Evolutionary conservation across 2,888 invertebrate genomes (phyloP).

Genomic region (Protula sp.): DNA sequence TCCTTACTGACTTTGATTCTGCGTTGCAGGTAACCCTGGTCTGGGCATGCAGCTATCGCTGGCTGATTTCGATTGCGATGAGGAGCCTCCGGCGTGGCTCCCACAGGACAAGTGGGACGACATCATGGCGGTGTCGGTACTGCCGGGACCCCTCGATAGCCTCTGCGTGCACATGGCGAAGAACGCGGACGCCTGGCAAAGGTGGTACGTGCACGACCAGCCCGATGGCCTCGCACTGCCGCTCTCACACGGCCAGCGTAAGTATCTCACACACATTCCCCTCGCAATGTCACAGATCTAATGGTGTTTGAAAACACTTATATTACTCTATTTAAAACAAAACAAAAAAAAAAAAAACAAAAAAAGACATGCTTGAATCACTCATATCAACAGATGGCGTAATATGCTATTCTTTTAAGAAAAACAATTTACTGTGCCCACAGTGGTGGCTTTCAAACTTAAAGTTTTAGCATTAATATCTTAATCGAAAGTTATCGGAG

Average conservation of each 20-base stretch:
- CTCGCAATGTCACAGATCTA: neutral
- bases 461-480: too few species aligned
- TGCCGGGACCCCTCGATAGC: conserved; percentile 48
- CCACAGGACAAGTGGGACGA: conserved; percentile 50
- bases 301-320: too few species aligned
- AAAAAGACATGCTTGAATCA: too few species aligned
- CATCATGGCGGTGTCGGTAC: conserved; percentile 47
- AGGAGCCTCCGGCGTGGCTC: conserved; percentile 41
- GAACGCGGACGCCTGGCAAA: conserved; percentile 40
- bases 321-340: too few species aligned
- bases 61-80: conserved; percentile 46
- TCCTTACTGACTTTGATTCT: too few species aligned
- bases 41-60: conserved; percentile 48
- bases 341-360: too few species aligned
- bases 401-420: too few species aligned
- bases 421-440: too few species aligned
- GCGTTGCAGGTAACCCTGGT: conserved; percentile 43
- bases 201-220: conserved; percentile 38
- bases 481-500: too few species aligned
- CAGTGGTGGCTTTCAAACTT: too few species aligned
- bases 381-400: too few species aligned
- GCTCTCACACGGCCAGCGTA: neutral
- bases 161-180: conserved; percentile 45
- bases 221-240: conserved; percentile 40
- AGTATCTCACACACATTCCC: too few species aligned